Evolutionary conservation across 2,888 invertebrate species (phyloP), one percentile per base, ranked within the genome.

Genomic region (Blastobasis lacticolella): DNA sequence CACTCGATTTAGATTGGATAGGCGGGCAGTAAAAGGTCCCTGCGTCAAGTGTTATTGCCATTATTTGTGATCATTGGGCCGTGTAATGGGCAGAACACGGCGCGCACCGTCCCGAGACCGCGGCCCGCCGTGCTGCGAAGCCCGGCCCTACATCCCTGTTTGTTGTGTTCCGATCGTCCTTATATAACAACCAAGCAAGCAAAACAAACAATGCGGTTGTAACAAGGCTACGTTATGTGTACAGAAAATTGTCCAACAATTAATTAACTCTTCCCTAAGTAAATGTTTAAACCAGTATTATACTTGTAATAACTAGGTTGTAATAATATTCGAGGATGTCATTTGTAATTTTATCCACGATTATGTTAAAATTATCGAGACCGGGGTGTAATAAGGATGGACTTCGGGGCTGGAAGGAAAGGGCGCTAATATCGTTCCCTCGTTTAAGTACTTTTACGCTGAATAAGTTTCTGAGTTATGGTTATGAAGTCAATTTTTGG

Each of bases 401-500:
- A 37, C 23, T 6, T 5, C 23, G 23, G 23, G 23, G 23, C 23
- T 6, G n/a, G 10, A 10, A 37, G 37, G 45, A n/a, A 48, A 41
- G 41, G 8, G 38, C 47, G 43, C 10, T 47, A 47, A 51, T 51
- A 51, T 47, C 43, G 43, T 36, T 10, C 47, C 41, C 36, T 43
- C 47, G 43, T 48, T 48, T 45, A 42, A 46, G n/a, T 37, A 49
- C 46, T 52, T 49, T 49, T 46, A 43, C 46, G 48, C 46, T 6
- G n/a, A 44, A 8, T 6, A 40, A 49, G 43, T 52, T 52, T 52
- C 8, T 44, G 46, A 52, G 40, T 52, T 52, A 52, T 46, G 52
- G 38, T 49, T 52, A 49, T 49, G 38, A 52, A 49, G 46, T 37
- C 36, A 44, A 46, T 47, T 46, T 47, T 38, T 38, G 37, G 49